Base-by-base conservation (phyloP, 1,140 invertebrate genomes). In the Neodiprion pinetum region DNA sequence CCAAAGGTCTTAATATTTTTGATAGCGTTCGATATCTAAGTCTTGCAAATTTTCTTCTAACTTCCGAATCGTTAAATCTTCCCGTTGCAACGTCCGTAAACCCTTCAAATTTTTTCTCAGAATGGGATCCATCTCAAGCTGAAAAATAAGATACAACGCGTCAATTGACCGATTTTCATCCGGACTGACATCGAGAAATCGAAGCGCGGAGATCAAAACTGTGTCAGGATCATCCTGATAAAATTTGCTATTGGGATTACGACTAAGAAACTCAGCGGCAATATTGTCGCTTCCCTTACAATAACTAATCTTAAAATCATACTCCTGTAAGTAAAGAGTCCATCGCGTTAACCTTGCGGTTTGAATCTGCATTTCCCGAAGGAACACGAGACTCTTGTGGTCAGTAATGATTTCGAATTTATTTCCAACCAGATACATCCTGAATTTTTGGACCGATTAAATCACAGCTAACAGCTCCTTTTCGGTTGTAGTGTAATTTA, bases 341-440 rank as follows among this genome's bases (percentile, higher is more conserved):
- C 88, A 90, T 40, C 89, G 72, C 3, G 83, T 85, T 0, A 91
- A 73, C 68, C 88, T 70, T 47, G 82, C 79, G 49, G 79, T 85
- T 23, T 82, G 80, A 61, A 88, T 81, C 73, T 82, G 86, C 50
- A 86, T 85, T 14, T 79, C 75, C 21, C 78, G 78, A 0, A 90
- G 73, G 79, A 86, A 90, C 23, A 75, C 79, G 10, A 90, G 75
- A 0, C 85, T 82, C 67, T 85, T 82, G 74, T 91, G 89, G 78
- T 91, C 89, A 0, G 89, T 90, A 70, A 84, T 74, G n/a, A 90
- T 84, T 28, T 74, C 70, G 53, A 80, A 80, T 17, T 70, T 49
- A 71, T 0, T 69, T 82, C 77, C 77, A 14, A 76, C 48, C 5
- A 80, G 66, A 53, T 77, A 80, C 0, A 77, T 81, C 47, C 83